A percentile compares a stretch with the other conserved stretches of the same genome.
Evolutionary conservation across 2,888 invertebrate species (phyloP).

Genomic region (Cactoblastis cactorum): DNA sequence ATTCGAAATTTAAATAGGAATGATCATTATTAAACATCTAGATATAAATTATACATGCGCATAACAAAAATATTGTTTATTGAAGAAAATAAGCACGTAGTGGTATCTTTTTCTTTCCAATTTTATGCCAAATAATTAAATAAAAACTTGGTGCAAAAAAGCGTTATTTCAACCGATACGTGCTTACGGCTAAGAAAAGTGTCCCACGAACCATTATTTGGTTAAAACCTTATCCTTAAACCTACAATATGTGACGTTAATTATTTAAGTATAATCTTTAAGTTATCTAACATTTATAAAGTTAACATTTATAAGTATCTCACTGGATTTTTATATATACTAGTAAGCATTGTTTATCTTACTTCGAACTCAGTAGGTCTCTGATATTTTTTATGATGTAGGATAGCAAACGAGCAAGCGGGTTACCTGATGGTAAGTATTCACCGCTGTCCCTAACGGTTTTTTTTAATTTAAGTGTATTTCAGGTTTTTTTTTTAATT

Average conservation of each 20-base stretch:
- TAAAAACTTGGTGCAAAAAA: neutral
- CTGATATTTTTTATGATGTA: neutral
- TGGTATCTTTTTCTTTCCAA: neutral
- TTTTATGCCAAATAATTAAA: neutral
- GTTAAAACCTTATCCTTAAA: slow-evolving; percentile 51
- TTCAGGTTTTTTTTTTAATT: too few species aligned
- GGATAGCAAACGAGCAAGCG: too few species aligned
- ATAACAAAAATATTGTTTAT: slow-evolving; percentile 28
- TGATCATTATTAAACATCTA: slow-evolving; percentile 50
- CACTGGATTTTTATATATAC: slow-evolving; percentile 12
- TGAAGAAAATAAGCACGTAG: slow-evolving; percentile 13
- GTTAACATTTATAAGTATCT: slow-evolving; percentile 5
- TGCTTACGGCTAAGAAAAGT: slow-evolving; percentile 24
- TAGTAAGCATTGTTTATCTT: neutral
- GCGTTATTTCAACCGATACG: neutral
- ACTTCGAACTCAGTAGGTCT: neutral
- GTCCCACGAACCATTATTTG: slow-evolving; percentile 48
- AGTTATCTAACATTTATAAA: too few species aligned
- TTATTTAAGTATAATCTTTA: neutral
- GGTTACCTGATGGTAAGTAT: too few species aligned
- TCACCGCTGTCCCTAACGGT: too few species aligned
- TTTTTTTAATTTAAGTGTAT: too few species aligned
- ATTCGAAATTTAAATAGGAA: slow-evolving; percentile 70
- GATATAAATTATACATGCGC: slow-evolving; percentile 50
- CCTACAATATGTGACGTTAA: slow-evolving; percentile 27